phyloP scores from a whole-genome alignment of 2,888 invertebrate species.

The Pyrrhosoma nymphula region DNA sequence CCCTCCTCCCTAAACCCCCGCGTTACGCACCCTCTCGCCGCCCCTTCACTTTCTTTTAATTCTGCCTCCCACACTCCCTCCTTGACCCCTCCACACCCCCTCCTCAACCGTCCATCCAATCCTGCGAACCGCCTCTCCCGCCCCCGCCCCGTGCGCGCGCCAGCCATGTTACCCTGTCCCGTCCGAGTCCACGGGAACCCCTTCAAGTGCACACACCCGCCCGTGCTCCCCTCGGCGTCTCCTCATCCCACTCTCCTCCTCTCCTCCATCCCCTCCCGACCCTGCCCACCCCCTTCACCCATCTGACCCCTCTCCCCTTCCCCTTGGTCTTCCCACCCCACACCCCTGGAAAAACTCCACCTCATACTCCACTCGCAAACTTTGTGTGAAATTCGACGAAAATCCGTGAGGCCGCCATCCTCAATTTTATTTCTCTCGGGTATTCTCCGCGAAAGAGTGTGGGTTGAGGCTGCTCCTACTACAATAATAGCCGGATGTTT shows the following conservation, averaged over 20 bases:
- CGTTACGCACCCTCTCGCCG: background rate
- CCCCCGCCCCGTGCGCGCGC: background rate
- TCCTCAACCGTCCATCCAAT: background rate
- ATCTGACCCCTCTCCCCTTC: background rate
- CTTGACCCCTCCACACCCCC: too few species aligned
- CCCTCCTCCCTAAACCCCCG: background rate
- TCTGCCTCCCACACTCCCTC: background rate
- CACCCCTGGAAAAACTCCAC: background rate
- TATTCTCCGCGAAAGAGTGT: too few species aligned
- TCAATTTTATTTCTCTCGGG: too few species aligned
- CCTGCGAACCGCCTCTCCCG: background rate
- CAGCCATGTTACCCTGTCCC: background rate
- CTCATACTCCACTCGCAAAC: background rate
- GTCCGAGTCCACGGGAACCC: conserved; percentile 33
- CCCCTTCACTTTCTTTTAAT: background rate
- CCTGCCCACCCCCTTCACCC: background rate
- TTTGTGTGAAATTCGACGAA: background rate
- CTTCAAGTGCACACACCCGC: background rate
- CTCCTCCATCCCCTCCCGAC: background rate
- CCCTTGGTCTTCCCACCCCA: background rate
- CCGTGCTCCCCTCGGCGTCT: conserved; percentile 24
- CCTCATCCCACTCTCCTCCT: background rate
- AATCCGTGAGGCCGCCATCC: background rate
- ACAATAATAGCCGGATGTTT: too few species aligned
- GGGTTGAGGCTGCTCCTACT: too few species aligned